Percentiles rank a stretch among this genome's conserved stretches.
Conservation (phyloP, 2,888 invertebrate species). For the Orthosia gothica region DNA sequence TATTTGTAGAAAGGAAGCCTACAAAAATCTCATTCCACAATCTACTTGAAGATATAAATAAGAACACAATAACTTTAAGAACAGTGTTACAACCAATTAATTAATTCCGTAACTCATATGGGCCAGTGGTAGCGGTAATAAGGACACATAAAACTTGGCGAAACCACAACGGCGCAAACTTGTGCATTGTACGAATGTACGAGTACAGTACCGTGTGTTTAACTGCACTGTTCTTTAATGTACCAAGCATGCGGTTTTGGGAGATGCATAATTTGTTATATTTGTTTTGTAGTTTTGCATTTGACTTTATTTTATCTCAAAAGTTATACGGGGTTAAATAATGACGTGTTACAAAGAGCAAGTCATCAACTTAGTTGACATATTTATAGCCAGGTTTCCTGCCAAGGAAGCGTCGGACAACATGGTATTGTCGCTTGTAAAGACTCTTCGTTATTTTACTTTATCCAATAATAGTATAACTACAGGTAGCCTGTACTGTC, state of each 20-base stretch:
- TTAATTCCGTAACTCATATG: constrained; percentile 18
- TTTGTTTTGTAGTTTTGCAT: constrained; percentile 12
- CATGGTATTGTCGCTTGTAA: too few relatives aligned
- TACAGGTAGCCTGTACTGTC: too few relatives aligned
- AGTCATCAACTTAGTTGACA: neutral
- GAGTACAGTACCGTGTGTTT: constrained; percentile 11
- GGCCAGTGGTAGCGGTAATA: constrained; percentile 40
- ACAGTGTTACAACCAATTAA: constrained; percentile 38
- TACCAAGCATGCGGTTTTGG: constrained; percentile 42
- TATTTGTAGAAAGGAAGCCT: too few relatives aligned
- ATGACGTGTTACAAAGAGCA: neutral
- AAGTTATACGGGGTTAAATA: neutral
- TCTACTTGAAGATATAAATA: constrained; percentile 10
- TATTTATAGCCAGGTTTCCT: neutral
- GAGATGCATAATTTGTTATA: constrained; percentile 24
- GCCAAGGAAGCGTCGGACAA: too few relatives aligned
- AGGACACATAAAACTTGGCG: constrained; percentile 56
- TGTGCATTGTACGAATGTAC: constrained; percentile 10
- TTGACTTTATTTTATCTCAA: neutral
- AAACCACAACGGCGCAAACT: constrained; percentile 42
- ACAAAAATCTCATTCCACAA: too few relatives aligned
- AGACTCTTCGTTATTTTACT: too few relatives aligned
- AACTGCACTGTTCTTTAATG: constrained; percentile 45
- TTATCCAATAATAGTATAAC: too few relatives aligned
- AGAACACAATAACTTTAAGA: constrained; percentile 19